Base-by-base conservation (phyloP, 2,797 vertebrate species). In the Tangara arthus region DNA sequence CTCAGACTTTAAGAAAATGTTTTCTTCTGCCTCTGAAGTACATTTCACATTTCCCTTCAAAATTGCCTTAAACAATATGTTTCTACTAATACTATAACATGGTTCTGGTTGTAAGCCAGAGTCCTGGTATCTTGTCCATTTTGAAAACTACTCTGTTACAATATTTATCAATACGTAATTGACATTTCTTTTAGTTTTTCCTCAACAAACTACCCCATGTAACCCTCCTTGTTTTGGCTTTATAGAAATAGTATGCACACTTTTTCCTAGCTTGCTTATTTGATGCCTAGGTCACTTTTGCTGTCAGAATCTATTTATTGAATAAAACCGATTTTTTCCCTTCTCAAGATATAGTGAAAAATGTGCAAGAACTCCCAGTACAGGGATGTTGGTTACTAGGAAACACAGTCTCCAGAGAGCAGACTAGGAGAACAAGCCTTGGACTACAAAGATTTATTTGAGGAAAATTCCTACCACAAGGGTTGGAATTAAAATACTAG, bases 291-390 rank as follows among this genome's bases (percentile, higher is more conserved):
- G 92, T 95, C 93, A 95, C 95, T 96, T 96, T 88, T 64, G 64
- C 73, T 95, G 72, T 96, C 94, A 96, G 64, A 92, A 83, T 91
- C 60, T 95, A 83, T 96, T 95, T 95, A 93, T 88, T 92, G 84
- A 90, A 84, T 66, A 95, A 94, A 95, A 61, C 49, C 10, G 39
- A 22, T 44, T 89, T 94, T 94, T 59, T 35, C 28, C 56, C 28
- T 90, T 87, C 90, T 75, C 84, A 60, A 87, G 86, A 71, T 47
- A 68, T n/a, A 95, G 79, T 92, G 44, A 92, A 94, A 93, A 96
- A 95, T 94, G 81, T 91, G 56, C 50, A 92, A 75, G 47, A 55
- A 22, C 88, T 96, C 85, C 69, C 68, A 81, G 70, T 77, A 76
- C 77, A 65, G 80, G 41, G 61, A 88, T 87, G 61, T 23, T 82